phyloP scores from a whole-genome alignment of 2,888 invertebrate species.

The Sarcophaga subvicina region DNA sequence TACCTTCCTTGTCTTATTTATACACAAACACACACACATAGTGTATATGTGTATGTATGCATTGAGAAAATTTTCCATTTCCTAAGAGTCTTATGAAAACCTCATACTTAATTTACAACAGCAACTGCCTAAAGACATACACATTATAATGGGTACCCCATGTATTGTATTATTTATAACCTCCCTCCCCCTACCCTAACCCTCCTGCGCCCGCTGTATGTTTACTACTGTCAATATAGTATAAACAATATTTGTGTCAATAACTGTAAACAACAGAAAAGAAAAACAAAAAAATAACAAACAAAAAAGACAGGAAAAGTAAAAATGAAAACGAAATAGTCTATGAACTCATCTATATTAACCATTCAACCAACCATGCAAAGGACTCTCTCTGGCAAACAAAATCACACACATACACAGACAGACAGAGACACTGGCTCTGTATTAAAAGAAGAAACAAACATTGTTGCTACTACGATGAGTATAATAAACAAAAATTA shows the following conservation, averaged over 20 bases:
- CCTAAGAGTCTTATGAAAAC: neutral
- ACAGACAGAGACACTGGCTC: neutral
- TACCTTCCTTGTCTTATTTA: neutral
- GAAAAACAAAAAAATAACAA: neutral
- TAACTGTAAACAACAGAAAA: neutral
- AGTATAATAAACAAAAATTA: conserved; percentile 55
- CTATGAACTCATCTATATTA: neutral
- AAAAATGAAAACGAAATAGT: neutral
- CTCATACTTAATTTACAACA: neutral
- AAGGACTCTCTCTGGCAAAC: neutral
- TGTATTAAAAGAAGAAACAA: neutral
- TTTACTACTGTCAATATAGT: no score
- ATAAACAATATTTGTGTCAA: neutral
- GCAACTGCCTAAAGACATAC: neutral
- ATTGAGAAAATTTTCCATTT: neutral
- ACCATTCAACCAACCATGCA: neutral
- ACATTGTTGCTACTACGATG: neutral
- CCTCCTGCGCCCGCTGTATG: no score
- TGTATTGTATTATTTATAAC: no score
- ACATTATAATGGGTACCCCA: no score
- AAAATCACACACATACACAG: neutral
- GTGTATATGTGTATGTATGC: neutral
- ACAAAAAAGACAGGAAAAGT: no score
- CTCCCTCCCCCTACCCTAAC: no score
- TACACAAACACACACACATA: neutral